These are phyloP conservation scores for Drosophila novamexicana DNA, from an alignment of 1,140 invertebrate genomes.

Conservation along the genomic window DNA sequence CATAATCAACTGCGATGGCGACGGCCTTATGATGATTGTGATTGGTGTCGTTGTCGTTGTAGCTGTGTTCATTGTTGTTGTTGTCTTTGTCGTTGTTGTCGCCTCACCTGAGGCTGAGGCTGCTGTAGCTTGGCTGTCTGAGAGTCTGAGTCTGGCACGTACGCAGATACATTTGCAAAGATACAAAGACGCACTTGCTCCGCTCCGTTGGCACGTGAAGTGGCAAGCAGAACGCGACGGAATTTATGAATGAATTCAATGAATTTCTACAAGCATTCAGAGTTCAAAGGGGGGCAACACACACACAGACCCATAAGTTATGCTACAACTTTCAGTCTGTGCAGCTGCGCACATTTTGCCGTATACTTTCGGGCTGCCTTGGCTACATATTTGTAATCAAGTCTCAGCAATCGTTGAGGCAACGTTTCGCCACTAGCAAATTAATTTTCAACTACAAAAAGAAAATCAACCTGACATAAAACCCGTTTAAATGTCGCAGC, in stretches of 20 bases:
- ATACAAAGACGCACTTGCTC: constrained; percentile 57
- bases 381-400: neutral
- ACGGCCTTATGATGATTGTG: constrained; percentile 79
- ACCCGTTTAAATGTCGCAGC: neutral
- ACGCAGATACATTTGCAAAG: constrained; percentile 54
- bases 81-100: constrained; percentile 3
- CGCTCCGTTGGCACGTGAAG: constrained; percentile 57
- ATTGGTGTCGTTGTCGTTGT: constrained; percentile 65
- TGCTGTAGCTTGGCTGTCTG: neutral
- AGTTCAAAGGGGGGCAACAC: neutral
- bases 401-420: neutral
- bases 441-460: neutral
- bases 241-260: constrained; percentile 74
- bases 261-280: constrained; percentile 17
- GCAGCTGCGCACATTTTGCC: neutral
- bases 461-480: neutral
- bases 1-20: constrained; percentile 73
- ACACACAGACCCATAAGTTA: neutral
- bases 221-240: constrained; percentile 44
- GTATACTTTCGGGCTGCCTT: constrained; percentile 24
- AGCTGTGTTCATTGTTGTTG: neutral
- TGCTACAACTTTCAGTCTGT: neutral
- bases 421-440: neutral
- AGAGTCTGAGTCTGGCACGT: constrained; percentile 57
- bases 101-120: constrained; percentile 47